Percentiles rank a stretch among this genome's conserved stretches.
These are phyloP conservation scores for Colostygia pectinataria DNA, from an alignment of 2,888 invertebrate genomes.

Conservation along the genomic window DNA sequence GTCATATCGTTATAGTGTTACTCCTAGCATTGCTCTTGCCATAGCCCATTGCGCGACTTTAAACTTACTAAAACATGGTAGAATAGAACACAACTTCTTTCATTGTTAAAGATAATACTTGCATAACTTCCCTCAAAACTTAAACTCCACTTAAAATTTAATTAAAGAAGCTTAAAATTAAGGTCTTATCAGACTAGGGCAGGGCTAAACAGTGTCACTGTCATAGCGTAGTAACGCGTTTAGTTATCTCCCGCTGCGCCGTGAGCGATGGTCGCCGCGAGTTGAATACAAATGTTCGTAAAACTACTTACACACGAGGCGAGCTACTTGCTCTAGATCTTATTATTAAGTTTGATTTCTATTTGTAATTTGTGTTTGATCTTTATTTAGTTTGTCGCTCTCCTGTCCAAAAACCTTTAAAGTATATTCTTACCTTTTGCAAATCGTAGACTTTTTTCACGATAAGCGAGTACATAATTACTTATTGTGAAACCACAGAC, in stretches of 20 bases:
- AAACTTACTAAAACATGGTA: no score
- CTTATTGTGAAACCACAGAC: no score
- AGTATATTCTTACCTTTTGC: no score
- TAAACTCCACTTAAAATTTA: slow-evolving; percentile 5
- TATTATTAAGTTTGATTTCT: background rate
- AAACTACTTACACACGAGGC: background rate
- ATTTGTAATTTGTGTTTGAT: background rate
- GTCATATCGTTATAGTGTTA: no score
- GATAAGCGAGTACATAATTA: no score
- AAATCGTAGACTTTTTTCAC: no score
- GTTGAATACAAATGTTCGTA: slow-evolving; percentile 15
- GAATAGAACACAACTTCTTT: no score
- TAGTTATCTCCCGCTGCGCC: slow-evolving; percentile 25
- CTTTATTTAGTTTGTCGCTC: no score
- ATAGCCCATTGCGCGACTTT: no score
- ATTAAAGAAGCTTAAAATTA: slow-evolving; percentile 12
- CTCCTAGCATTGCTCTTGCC: no score
- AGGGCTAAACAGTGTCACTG: slow-evolving; percentile 22
- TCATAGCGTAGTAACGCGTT: slow-evolving; percentile 12
- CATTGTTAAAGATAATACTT: no score
- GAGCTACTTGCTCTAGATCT: background rate
- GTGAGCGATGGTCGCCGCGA: slow-evolving; percentile 24
- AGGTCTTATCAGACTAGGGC: slow-evolving; percentile 16
- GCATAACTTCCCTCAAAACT: background rate
- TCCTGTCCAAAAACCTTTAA: no score